phyloP scores from a whole-genome alignment of 2,113 vertebrate species.

The Emydura subglobosa region DNA sequence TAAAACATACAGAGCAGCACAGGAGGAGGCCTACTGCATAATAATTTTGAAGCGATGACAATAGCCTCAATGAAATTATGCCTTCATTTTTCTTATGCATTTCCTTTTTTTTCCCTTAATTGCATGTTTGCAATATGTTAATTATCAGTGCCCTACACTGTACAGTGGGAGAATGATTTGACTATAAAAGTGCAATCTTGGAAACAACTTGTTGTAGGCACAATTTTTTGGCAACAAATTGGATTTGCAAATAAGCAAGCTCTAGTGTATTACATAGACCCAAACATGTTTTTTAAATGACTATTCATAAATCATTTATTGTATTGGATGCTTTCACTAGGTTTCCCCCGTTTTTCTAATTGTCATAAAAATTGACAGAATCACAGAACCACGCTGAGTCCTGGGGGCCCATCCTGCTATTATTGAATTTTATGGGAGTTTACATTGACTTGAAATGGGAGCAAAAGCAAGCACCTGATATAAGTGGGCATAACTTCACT shows the following conservation, averaged over 20 bases:
- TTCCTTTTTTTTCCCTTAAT: constrained; percentile 60
- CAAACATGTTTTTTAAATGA: constrained; percentile 7
- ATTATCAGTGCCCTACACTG: constrained; percentile 56
- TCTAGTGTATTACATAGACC: not conserved
- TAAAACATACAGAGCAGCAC: constrained; percentile 54
- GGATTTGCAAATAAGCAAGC: constrained; percentile 51
- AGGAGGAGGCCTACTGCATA: constrained; percentile 48
- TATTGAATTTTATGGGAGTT: not conserved
- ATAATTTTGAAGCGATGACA: constrained; percentile 54
- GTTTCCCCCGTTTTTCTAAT: constrained; percentile 10
- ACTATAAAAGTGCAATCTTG: constrained; percentile 13
- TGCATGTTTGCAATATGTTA: constrained; percentile 66
- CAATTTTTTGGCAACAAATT: constrained; percentile 46
- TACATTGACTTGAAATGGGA: not conserved
- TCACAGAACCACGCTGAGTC: not conserved
- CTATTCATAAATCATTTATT: not conserved
- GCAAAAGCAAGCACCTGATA: not conserved
- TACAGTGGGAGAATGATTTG: constrained; percentile 33
- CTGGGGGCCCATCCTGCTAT: not conserved
- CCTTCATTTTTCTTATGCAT: constrained; percentile 49
- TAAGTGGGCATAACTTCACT: not conserved
- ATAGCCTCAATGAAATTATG: constrained; percentile 37
- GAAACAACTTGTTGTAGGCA: constrained; percentile 10
- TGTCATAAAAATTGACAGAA: constrained; percentile 19
- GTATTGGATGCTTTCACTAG: constrained; percentile 14